These are phyloP conservation scores for Oreochromis spilurus DNA, from an alignment of 2,113 vertebrate genomes.

Conservation along the genomic window DNA sequence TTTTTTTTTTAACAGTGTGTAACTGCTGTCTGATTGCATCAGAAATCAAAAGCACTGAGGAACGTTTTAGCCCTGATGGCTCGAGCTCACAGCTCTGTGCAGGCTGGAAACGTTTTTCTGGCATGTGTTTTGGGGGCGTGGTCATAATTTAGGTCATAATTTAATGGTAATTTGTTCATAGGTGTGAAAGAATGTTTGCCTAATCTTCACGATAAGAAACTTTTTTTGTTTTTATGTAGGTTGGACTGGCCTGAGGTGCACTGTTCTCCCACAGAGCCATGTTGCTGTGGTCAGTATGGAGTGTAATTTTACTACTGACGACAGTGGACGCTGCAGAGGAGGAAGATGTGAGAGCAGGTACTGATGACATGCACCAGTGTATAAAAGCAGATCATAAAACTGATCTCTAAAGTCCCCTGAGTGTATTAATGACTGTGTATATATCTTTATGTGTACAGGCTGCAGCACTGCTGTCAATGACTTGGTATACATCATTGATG, in stretches of 20 bases:
- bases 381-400: neutral
- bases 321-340: conserved; percentile 42
- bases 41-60: neutral
- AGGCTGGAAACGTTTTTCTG: neutral
- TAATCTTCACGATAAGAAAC: accelerated
- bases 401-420: neutral
- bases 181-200: neutral
- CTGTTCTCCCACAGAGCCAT: conserved; percentile 18
- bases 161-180: neutral
- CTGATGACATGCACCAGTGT: neutral
- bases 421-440: neutral
- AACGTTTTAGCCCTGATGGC: neutral
- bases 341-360: conserved; percentile 69
- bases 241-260: neutral
- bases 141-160: neutral
- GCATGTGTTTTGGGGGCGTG: neutral
- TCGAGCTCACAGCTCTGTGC: neutral
- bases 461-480: conserved; percentile 80
- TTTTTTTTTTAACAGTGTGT: no score
- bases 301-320: conserved; percentile 30
- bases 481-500: conserved; percentile 78
- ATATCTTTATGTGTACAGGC: conserved; percentile 49
- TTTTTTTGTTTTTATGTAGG: neutral
- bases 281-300: conserved; percentile 53
- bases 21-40: neutral